Conservation (phyloP, 2,888 invertebrate species). For the Polia nebulosa region DNA sequence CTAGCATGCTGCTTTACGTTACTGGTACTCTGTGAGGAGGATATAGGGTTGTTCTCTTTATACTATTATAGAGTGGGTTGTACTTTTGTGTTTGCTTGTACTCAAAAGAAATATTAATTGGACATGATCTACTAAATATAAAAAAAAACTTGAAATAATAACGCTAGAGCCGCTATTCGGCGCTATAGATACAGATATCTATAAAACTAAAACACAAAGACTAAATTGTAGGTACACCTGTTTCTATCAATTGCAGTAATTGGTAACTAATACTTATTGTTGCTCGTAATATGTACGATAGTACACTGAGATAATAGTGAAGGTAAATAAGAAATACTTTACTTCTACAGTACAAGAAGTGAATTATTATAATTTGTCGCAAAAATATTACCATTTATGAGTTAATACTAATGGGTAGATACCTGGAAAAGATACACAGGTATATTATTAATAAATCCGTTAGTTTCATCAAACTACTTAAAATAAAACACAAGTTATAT, state of each 20-base stretch:
- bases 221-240: slow-evolving; percentile 78
- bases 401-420: slow-evolving; percentile 73
- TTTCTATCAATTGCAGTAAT: slow-evolving; percentile 84
- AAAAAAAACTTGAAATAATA: slow-evolving; percentile 80
- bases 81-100: slow-evolving; percentile 75
- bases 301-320: slow-evolving; percentile 79
- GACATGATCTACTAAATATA: slow-evolving; percentile 78
- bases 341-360: slow-evolving; percentile 77
- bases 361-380: slow-evolving; percentile 72
- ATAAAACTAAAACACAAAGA: slow-evolving; percentile 82
- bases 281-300: slow-evolving; percentile 75
- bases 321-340: slow-evolving; percentile 78
- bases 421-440: slow-evolving; percentile 82
- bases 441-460: slow-evolving; percentile 66
- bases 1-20: slow-evolving; percentile 85
- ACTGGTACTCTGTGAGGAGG: slow-evolving; percentile 80
- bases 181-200: slow-evolving; percentile 79
- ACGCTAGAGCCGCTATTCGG: slow-evolving; percentile 87
- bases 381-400: slow-evolving; percentile 78
- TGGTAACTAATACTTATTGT: slow-evolving; percentile 78
- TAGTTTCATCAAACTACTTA: slow-evolving; percentile 49
- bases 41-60: slow-evolving; percentile 72
- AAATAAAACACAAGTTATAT: slow-evolving; percentile 36
- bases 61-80: slow-evolving; percentile 76
- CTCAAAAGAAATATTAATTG: slow-evolving; percentile 74